phyloP scores from a whole-genome alignment of 2,888 invertebrate species.

The Pachymerium ferrugineum region DNA sequence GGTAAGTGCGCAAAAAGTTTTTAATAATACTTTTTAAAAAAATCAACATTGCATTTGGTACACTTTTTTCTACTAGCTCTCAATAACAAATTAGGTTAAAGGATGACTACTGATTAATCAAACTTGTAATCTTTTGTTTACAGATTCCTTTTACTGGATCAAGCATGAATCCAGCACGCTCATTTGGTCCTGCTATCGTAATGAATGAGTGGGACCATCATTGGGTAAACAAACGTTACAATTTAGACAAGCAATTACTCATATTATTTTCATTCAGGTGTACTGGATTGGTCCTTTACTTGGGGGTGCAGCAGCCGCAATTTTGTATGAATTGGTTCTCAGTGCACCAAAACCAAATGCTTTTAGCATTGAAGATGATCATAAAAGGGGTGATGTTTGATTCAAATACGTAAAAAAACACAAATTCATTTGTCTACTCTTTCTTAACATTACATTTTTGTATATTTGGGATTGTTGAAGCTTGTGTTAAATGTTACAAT shows the following conservation, averaged over 20 bases:
- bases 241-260: neutral
- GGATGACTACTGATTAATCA: too few species aligned
- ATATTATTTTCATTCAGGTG: neutral
- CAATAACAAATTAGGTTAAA: too few species aligned
- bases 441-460: too few species aligned
- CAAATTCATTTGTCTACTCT: neutral
- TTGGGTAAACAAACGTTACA: constrained; percentile 60
- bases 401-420: neutral
- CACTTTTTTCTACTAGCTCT: neutral
- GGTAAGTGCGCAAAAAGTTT: constrained; percentile 60
- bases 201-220: constrained; percentile 68
- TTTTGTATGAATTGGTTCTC: neutral
- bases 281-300: neutral
- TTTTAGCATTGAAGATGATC: too few species aligned
- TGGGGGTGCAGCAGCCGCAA: neutral
- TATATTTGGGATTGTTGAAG: too few species aligned
- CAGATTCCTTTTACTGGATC: constrained; percentile 68
- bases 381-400: too few species aligned
- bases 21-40: neutral
- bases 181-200: constrained; percentile 79
- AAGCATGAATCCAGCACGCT: constrained; percentile 88
- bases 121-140: neutral
- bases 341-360: neutral
- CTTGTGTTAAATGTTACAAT: too few species aligned
- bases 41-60: too few species aligned